phyloP scores from a whole-genome alignment of 2,888 invertebrate species.

The Neoascia interrupta region DNA sequence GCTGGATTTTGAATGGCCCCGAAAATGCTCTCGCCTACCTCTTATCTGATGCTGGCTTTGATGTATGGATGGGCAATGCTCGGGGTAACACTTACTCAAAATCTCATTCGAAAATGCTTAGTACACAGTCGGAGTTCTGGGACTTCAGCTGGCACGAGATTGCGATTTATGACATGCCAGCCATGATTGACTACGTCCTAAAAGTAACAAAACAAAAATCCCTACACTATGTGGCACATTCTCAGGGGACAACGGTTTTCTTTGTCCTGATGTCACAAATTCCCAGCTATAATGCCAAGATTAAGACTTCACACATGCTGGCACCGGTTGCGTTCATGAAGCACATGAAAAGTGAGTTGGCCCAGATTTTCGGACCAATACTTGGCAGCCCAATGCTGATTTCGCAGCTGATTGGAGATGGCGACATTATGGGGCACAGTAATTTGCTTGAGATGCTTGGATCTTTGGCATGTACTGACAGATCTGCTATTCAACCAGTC shows the following conservation, averaged over 20 bases:
- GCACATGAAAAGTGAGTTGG: slow-evolving; percentile 79
- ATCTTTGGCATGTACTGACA: too few species aligned
- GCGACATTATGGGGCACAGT: too few species aligned
- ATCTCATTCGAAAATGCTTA: slow-evolving; percentile 80
- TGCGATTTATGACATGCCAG: slow-evolving; percentile 87
- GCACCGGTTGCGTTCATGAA: slow-evolving; percentile 86
- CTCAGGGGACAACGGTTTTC: slow-evolving; percentile 85
- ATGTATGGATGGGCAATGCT: slow-evolving; percentile 92
- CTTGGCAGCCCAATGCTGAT: slow-evolving; percentile 76
- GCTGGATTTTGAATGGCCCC: slow-evolving; percentile 87
- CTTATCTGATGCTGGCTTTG: slow-evolving; percentile 70
- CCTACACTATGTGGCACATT: slow-evolving; percentile 87
- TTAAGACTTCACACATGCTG: slow-evolving; percentile 85
- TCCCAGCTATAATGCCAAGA: slow-evolving; percentile 84
- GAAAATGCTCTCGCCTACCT: slow-evolving; percentile 80
- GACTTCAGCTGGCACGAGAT: slow-evolving; percentile 86
- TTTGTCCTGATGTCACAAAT: slow-evolving; percentile 86
- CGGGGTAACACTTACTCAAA: slow-evolving; percentile 87
- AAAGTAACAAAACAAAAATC: slow-evolving; percentile 81
- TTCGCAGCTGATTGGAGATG: slow-evolving; percentile 76
- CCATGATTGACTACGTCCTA: slow-evolving; percentile 88
- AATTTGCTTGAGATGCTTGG: too few species aligned
- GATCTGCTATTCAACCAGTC: too few species aligned
- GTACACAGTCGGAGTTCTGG: slow-evolving; percentile 83
- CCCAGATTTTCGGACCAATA: slow-evolving; percentile 79